Evolutionary conservation across 1,140 invertebrate genomes (phyloP).

Genomic region (Manduca sexta): DNA sequence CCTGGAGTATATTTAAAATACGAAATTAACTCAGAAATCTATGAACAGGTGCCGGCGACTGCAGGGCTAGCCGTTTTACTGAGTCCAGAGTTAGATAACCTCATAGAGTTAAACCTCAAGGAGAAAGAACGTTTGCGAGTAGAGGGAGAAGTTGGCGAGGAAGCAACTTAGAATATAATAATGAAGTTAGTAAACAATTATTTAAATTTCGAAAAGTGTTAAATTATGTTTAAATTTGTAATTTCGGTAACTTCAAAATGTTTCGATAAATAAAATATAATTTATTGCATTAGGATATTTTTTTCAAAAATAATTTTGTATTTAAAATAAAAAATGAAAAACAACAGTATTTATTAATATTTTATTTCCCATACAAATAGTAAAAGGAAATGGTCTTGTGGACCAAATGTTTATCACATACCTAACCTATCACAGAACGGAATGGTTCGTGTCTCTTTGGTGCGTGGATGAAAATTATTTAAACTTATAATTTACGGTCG

Average conservation of each 20-base stretch:
- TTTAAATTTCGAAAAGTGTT: not conserved
- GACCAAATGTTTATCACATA: not conserved
- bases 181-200: too few relatives aligned
- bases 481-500: too few relatives aligned
- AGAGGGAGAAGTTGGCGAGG: slow-evolving; percentile 19
- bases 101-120: slow-evolving; percentile 52
- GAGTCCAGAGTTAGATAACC: slow-evolving; percentile 53
- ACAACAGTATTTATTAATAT: not conserved
- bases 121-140: slow-evolving; percentile 37
- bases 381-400: slow-evolving; percentile 1
- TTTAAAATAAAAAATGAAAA: too few relatives aligned
- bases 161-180: not conserved
- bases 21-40: too few relatives aligned
- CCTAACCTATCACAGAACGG: slow-evolving; percentile 9
- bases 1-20: too few relatives aligned
- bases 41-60: slow-evolving; percentile 43
- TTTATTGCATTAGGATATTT: too few relatives aligned
- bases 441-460: slow-evolving; percentile 14
- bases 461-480: too few relatives aligned
- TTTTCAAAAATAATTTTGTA: too few relatives aligned
- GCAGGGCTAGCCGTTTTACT: slow-evolving; percentile 50
- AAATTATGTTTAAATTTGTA: too few relatives aligned
- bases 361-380: not conserved
- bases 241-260: too few relatives aligned
- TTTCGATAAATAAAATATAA: too few relatives aligned